A percentile compares a stretch with the other conserved stretches of the same genome.
phyloP scores from a whole-genome alignment of 2,113 vertebrate species.

The Vombatus ursinus region DNA sequence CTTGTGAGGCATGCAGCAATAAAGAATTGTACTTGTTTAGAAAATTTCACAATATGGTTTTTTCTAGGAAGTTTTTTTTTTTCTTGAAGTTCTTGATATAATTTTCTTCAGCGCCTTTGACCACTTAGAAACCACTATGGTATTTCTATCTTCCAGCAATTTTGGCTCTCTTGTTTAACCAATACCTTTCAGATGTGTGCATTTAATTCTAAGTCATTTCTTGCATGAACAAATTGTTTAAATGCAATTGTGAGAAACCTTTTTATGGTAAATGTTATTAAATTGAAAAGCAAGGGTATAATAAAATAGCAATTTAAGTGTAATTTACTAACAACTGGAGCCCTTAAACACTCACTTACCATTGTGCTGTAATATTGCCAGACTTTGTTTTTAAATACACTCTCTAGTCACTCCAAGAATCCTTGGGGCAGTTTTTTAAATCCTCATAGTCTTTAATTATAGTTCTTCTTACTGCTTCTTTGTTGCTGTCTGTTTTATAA shows the following conservation, averaged over 20 bases:
- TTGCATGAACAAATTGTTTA: conserved; percentile 71
- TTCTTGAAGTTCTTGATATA: conserved; percentile 20
- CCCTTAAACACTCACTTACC: conserved; percentile 66
- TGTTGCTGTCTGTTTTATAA: conserved; percentile 67
- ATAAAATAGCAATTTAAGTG: conserved; percentile 79
- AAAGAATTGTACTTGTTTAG: conserved; percentile 32
- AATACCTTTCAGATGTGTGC: conserved; percentile 12
- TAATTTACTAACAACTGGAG: conserved; percentile 75
- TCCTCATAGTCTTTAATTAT: conserved; percentile 67
- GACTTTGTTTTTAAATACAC: conserved; percentile 54
- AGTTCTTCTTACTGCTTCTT: conserved; percentile 61
- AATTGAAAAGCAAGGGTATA: conserved; percentile 76
- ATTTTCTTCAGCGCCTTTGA: conserved; percentile 46
- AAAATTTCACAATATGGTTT: conserved; percentile 31
- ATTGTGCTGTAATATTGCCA: conserved; percentile 58
- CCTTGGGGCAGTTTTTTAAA: conserved; percentile 55
- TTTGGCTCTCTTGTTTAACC: conserved; percentile 26
- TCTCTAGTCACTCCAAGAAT: conserved; percentile 68
- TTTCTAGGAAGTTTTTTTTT: conserved; percentile 15
- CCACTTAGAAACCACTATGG: conserved; percentile 1
- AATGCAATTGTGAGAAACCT: conserved; percentile 77
- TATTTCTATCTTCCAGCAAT: conserved; percentile 15
- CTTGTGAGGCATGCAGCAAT: not conserved
- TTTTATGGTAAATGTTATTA: conserved; percentile 75
- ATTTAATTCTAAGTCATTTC: conserved; percentile 65